These are phyloP conservation scores for Hyperopisus bebe DNA, from an alignment of 2,113 vertebrate species.

Conservation along the genomic window DNA sequence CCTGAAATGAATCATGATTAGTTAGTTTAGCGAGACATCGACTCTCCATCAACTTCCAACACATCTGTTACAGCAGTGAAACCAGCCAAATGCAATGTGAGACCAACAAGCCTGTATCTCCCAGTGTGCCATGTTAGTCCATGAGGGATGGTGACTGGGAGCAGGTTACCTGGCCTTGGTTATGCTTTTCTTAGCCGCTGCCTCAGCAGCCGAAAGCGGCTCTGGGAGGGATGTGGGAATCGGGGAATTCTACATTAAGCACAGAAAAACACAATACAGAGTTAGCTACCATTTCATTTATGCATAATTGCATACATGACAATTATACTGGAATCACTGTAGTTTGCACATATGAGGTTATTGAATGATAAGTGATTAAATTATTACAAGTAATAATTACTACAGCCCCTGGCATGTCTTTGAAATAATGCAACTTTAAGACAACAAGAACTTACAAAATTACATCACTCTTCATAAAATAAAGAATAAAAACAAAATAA, in stretches of 20 bases:
- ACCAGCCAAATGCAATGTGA: not conserved
- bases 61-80: not conserved
- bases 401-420: not conserved
- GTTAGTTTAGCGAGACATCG: not conserved
- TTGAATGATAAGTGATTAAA: not conserved
- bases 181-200: constrained; percentile 87
- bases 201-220: constrained; percentile 85
- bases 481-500: not conserved
- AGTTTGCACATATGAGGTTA: not conserved
- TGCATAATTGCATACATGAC: not conserved
- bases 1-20: not conserved
- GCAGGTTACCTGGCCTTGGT: constrained; percentile 85
- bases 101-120: not conserved
- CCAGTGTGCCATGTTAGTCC: not conserved
- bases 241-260: constrained; percentile 70
- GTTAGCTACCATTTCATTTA: not conserved
- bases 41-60: not conserved
- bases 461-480: not conserved
- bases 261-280: not conserved
- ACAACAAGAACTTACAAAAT: not conserved
- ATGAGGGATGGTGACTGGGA: not conserved
- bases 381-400: not conserved
- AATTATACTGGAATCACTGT: not conserved
- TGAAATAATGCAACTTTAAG: not conserved
- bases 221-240: constrained; percentile 83